Percentiles rank a stretch among this genome's conserved stretches.
Evolutionary conservation across 1,140 invertebrate species (phyloP).

Genomic region (Eueides isabella): DNA sequence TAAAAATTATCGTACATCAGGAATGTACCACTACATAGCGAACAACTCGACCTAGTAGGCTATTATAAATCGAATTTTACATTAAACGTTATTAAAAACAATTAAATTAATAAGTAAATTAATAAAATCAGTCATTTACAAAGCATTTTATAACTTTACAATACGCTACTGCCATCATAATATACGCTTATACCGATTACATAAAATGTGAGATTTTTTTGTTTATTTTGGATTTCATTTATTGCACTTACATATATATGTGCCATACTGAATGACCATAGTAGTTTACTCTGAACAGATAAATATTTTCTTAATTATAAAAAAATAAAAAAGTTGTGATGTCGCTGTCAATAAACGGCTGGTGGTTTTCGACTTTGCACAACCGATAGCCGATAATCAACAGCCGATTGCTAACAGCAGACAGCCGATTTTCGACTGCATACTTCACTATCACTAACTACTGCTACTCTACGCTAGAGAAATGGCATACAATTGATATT

Average conservation of each 20-base stretch:
- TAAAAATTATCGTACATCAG: slow-evolving; percentile 69
- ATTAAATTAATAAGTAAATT: slow-evolving; percentile 65
- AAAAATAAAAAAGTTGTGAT: slow-evolving; percentile 36
- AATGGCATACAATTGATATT: slow-evolving; percentile 54
- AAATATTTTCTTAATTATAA: slow-evolving; percentile 36
- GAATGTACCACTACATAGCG: slow-evolving; percentile 72
- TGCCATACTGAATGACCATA: slow-evolving; percentile 26
- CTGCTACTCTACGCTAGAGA: slow-evolving; percentile 40
- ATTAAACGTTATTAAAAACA: slow-evolving; percentile 60
- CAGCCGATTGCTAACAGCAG: background rate
- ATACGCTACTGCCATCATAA: slow-evolving; percentile 49
- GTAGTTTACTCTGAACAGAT: slow-evolving; percentile 31
- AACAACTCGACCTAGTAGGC: slow-evolving; percentile 33
- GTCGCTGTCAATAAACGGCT: background rate
- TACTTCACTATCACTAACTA: slow-evolving; percentile 9
- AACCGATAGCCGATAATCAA: background rate
- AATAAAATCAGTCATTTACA: slow-evolving; percentile 76
- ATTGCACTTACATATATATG: slow-evolving; percentile 57
- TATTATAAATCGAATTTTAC: slow-evolving; percentile 42
- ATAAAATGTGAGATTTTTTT: slow-evolving; percentile 52
- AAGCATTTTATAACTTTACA: slow-evolving; percentile 60
- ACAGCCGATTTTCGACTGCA: slow-evolving; percentile 19
- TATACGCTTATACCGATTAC: slow-evolving; percentile 42
- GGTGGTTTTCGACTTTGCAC: background rate
- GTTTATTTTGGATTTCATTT: slow-evolving; percentile 55